Base-by-base conservation (phyloP, 2,113 vertebrate genomes). In the Oryzias woworae region DNA sequence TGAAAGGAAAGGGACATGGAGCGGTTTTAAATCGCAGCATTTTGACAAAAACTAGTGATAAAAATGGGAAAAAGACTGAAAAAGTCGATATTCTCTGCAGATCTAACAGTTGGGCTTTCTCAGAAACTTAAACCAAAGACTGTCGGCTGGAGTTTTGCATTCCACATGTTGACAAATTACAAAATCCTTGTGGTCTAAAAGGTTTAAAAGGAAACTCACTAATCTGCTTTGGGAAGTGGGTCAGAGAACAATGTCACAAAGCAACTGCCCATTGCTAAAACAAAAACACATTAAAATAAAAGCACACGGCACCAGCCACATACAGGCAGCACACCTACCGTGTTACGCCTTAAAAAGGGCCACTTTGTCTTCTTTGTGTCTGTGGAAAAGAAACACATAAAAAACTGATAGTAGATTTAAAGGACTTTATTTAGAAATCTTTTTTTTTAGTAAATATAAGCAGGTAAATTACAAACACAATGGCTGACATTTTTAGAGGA, bases 301-400 rank as follows among this genome's bases (percentile, higher is more conserved):
- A 71, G 18, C 56, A 62, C 28, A 48, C 45, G 43, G 45, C 23
- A 16, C 15, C 13, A 47, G 60, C 46, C 49, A 28, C 44, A 46
- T 45, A 45, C 18, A 52, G 18, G 60, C 22, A 58, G 22, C 49
- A 55, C 84, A 93, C 94, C 85, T 83, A 95, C 94, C 41, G 83
- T 77, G 83, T 83, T 88, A 75, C 90, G 94, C 67, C 87, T 94
- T 18, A 87, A 89, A 81, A 98, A 96, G n/a, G 93, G 94, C 95
- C 95, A 96, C 87, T 94, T 94, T 66, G 89, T 82, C 75, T 96
- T 98, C 91, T 95, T 97, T 22, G 92, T 90, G 77, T 95, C 94
- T 97, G 69, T n/a, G 66, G 74, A 42, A 46, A 69, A 23, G n/a
- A 7, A n/a, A 48, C 20, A 12, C 13, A 48, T 20, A 17, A 48